Evolutionary conservation across 2,888 invertebrate species (phyloP), one percentile per base, ranked within the genome.

Genomic region (Callyntrura guangdongensis): DNA sequence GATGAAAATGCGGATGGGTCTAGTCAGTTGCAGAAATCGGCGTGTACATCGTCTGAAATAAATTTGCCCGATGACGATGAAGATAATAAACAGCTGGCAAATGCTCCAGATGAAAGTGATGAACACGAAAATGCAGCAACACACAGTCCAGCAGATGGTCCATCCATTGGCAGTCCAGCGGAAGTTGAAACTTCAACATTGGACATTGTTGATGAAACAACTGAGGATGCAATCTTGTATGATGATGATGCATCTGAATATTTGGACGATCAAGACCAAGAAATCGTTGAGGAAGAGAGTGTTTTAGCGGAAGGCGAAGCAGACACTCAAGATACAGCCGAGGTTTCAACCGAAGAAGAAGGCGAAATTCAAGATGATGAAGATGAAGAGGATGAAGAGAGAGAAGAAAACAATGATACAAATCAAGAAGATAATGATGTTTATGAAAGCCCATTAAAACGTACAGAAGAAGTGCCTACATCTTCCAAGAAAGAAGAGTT

Each of bases 391-490:
- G 53, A 74, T 1, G 81, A 64, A 20, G 47, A 72, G 1, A 72
- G 61, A 12, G 67, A 61, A 53, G 74, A 25, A 9, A 69, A 69
- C 3, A 45, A 77, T 27, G 36, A 74, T 8, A 14, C 72, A n/a
- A 67, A 81, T 0, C 69, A 81, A 9, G 67, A 25, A 9, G 81
- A 81, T 17, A 67, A 82, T 8, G 85, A 86, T 36, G 79, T 53
- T 2, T 90, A 86, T 20, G 90, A 90, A 81, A 90, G 90, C 47
- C 90, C 90, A 14, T n/a, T 90, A 53, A 90, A 90, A 67, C 84
- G 90, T 0, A 5, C 67, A 12, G 85, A 79, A 69, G 86, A 59
- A 53, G 27, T 36, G 6, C 36, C 59, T 0, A 8, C 53, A 47
- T 4, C 12, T 17, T 27, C 87, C 0, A 56, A 8, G 9, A 67